Evolutionary conservation across 2,888 invertebrate species (phyloP).

Genomic region (Machimus atricapillus): DNA sequence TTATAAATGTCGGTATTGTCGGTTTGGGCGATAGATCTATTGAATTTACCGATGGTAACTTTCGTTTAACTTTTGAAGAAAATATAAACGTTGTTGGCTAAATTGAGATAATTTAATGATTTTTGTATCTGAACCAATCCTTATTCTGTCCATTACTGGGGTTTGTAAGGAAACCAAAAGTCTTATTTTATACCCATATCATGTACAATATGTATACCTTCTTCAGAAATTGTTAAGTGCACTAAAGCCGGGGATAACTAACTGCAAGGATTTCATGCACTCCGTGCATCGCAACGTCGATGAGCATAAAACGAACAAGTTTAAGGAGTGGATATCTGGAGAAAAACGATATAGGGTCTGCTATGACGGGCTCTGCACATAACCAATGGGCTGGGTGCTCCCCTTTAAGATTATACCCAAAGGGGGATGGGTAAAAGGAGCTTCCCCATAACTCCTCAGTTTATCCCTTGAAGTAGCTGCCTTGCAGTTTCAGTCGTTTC

Average conservation of each 20-base stretch:
- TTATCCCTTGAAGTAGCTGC: slow-evolving; percentile 10
- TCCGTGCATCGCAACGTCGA: not conserved
- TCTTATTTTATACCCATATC: not conserved
- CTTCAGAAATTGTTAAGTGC: not conserved
- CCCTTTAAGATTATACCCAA: not conserved
- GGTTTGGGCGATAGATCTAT: too few species aligned
- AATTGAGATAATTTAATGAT: not conserved
- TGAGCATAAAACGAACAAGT: not conserved
- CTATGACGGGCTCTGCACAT: not conserved
- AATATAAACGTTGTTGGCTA: not conserved
- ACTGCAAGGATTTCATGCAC: not conserved
- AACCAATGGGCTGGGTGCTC: not conserved
- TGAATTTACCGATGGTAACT: not conserved
- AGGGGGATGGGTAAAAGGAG: not conserved
- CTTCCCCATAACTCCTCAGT: not conserved
- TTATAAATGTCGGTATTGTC: too few species aligned
- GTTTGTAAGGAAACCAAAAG: not conserved
- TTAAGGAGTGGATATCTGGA: not conserved
- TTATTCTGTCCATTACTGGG: not conserved
- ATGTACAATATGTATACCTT: not conserved
- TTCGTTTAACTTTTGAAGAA: not conserved
- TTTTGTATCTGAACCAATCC: not conserved
- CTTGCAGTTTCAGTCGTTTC: not conserved
- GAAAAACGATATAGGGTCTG: not conserved
- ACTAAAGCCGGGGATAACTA: not conserved